A percentile compares a stretch with the other conserved stretches of the same genome.
Conservation (phyloP, 2,113 vertebrate genomes). For the Stegostoma tigrinum region DNA sequence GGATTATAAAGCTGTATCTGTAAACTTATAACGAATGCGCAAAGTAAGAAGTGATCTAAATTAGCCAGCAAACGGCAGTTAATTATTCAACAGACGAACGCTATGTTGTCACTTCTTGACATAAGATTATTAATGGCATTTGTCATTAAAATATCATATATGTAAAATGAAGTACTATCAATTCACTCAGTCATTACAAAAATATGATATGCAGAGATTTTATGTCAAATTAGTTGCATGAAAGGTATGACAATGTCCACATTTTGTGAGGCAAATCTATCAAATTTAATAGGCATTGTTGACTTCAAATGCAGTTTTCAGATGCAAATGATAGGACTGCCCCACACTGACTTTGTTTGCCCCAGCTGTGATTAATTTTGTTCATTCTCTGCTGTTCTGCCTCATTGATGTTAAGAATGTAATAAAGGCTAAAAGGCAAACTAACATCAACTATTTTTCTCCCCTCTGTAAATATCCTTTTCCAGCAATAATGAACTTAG, state of each 20-base stretch:
- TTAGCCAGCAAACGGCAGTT: neutral
- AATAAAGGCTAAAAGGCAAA: neutral
- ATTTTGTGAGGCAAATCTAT: neutral
- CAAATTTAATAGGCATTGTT: neutral
- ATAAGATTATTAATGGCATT: neutral
- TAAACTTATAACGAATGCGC: neutral
- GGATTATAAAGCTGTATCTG: neutral
- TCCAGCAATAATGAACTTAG: neutral
- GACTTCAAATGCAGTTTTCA: neutral
- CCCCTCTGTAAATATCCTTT: neutral
- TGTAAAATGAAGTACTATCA: neutral
- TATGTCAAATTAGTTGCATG: neutral
- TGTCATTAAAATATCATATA: neutral
- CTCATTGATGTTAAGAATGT: neutral
- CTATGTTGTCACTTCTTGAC: neutral
- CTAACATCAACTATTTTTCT: neutral
- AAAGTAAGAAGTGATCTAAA: no score
- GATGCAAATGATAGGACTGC: neutral
- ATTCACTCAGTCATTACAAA: neutral
- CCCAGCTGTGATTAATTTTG: conserved; percentile 16
- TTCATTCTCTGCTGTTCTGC: neutral
- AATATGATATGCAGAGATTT: neutral
- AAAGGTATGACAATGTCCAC: neutral
- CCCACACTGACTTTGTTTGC: neutral
- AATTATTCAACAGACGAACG: neutral